Conservation (phyloP, 2,888 invertebrate genomes). For the Argyra leucocephala region DNA sequence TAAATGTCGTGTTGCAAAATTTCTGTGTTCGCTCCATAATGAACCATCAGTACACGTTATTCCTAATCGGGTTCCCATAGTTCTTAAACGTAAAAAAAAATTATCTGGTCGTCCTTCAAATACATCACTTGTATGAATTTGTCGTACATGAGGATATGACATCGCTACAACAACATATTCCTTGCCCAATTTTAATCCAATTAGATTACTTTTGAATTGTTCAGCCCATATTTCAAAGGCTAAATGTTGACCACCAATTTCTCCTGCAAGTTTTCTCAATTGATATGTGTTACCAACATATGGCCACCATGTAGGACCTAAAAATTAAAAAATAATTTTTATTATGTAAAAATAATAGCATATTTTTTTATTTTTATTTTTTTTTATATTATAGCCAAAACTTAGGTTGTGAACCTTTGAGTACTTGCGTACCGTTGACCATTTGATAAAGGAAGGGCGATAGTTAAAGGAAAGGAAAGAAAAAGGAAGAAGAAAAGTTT, state of each 20-base stretch:
- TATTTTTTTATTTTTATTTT: too few species aligned
- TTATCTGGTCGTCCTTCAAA: slow-evolving; percentile 58
- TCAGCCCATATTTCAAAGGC: slow-evolving; percentile 45
- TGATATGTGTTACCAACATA: slow-evolving; percentile 39
- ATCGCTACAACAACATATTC: slow-evolving; percentile 49
- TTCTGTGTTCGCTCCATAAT: slow-evolving; percentile 50
- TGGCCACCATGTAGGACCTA: slow-evolving; percentile 39
- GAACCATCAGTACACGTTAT: slow-evolving; percentile 53
- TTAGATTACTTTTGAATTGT: slow-evolving; percentile 46
- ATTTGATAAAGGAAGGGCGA: too few species aligned
- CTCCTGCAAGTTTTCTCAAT: slow-evolving; percentile 33
- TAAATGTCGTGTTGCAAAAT: slow-evolving; percentile 48
- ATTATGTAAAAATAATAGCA: too few species aligned
- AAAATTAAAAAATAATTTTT: slow-evolving; percentile 16
- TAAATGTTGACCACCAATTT: slow-evolving; percentile 46
- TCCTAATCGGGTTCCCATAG: slow-evolving; percentile 50
- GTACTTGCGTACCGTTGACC: too few species aligned
- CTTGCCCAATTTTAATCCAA: slow-evolving; percentile 51
- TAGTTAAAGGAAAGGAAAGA: too few species aligned
- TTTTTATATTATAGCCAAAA: too few species aligned
- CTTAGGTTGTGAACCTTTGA: too few species aligned
- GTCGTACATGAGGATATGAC: slow-evolving; percentile 46
- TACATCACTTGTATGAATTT: slow-evolving; percentile 49
- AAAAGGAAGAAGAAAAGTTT: too few species aligned
- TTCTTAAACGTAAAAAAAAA: slow-evolving; percentile 53